Evolutionary conservation across 2,797 vertebrate species (phyloP), one percentile per base, ranked within the genome.

Genomic region (Gymnothorax reevesii): DNA sequence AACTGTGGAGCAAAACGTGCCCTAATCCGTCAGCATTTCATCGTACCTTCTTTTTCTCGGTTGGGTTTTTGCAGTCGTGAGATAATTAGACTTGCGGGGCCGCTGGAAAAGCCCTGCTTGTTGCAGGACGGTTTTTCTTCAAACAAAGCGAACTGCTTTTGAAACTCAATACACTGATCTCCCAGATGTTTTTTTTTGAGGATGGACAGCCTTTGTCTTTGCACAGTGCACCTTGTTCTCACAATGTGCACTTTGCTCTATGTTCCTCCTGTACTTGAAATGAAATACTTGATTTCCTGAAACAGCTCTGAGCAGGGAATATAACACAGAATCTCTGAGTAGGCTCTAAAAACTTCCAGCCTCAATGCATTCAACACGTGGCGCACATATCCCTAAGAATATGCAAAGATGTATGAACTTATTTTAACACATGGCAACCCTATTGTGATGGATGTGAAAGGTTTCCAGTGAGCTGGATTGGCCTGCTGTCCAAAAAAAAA

Each of bases 111-210:
- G 84, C 84, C 83, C 57, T 49, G 10, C 6, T 54, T 83, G 83
- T 71, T 89, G 88, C 89, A 84, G 84, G 83, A 85, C 89, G 89
- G 82, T 86, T 33, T 85, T 86, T 87, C n/a, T 59, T 66, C 71
- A 91, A 86, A 62, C 59, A 88, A 88, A 80, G 62, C 20, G 89
- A 93, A 92, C 55, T 57, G 87, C 73, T 80, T 82, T 87, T 87
- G 89, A 88, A 88, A 86, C 42, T 9, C 62, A 86, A 87, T 88
- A 83, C 73, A 85, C 84, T 80, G 80, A 88, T 88, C 84, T 83
- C 82, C 54, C n/a, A 22, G 22, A 66, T 84, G 33, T 77, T 77
- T 69, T n/a, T 66, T 62, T 82, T 83, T 86, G 62, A 66, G 79
- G 71, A 86, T 59, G 83, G 86, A 49, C 86, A 71, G 86, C 52